Base-by-base conservation (phyloP, 2,888 invertebrate species). In the Hyposoter dolosus region DNA sequence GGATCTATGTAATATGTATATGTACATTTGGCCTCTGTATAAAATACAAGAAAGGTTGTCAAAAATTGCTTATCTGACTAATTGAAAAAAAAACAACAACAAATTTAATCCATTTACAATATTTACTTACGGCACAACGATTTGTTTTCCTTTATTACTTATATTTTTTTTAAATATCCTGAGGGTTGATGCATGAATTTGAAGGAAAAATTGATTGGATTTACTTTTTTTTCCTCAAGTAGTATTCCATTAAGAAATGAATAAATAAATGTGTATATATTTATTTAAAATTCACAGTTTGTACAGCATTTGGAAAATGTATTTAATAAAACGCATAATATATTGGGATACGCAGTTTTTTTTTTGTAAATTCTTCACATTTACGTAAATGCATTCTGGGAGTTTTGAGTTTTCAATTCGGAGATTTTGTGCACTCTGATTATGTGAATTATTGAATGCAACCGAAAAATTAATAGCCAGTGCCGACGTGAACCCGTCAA, bases 21-120 rank as follows among this genome's bases (percentile, higher is more conserved):
- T 83, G 83, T 86, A 86, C 80, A 86, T 86, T 60, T 86, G 86
- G 83, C 83, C 86, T 83, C 81, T 86, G 86, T 86, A 82, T 74
- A 83, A 85, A 86, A 86, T 78, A 84, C 72, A 84, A 84, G 28
- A 60, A 72, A 74, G 77, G 68, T 86, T 83, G 80, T 83, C 77
- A 72, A 83, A 77, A 75, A 28, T 28, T 77, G 63, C 76, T 28
- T 76, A 53, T 65, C 32, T 28, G 71, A 78, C 45, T 56, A 50
- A 28, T 50, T 63, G n/a, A 40, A 35, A 47, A 65, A 76, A 47
- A 65, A 76, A 5, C n/a, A 45, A 28, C 10, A 68, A 19, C 43
- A 43, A 17, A 47, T 69, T 47, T 10, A 60, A 60, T 23, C 60
- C 28, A 63, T 75, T n/a, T 19, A 66, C 65, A 35, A 66, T 68